phyloP scores from a whole-genome alignment of 2,797 vertebrate genomes.

The Liparis tanakae region DNA sequence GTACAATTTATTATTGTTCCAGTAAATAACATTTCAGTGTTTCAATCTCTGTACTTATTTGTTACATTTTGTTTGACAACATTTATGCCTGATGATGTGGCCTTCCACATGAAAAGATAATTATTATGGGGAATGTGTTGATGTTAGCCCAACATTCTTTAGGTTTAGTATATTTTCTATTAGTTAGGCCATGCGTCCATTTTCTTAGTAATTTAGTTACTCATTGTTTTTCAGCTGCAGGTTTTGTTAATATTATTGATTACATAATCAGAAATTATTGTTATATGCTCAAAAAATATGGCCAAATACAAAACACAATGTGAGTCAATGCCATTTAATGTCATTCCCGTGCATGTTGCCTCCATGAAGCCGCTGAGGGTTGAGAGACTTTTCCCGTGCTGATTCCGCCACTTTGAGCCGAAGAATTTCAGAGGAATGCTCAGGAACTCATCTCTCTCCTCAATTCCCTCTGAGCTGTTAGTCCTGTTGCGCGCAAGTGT shows the following conservation, averaged over 20 bases:
- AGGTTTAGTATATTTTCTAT: neutral
- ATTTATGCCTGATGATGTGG: too few relatives aligned
- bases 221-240: neutral
- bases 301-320: too few relatives aligned
- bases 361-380: conserved; percentile 41
- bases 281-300: neutral
- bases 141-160: neutral
- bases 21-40: too few relatives aligned
- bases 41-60: too few relatives aligned
- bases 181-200: neutral
- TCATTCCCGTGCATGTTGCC: conserved; percentile 39
- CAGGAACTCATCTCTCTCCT: conserved; percentile 52
- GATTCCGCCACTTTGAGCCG: conserved; percentile 56
- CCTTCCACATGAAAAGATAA: too few relatives aligned
- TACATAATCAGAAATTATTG: neutral
- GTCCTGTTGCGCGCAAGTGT: neutral
- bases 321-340: neutral
- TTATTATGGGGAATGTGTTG: too few relatives aligned
- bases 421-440: conserved; percentile 72
- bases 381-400: conserved; percentile 22
- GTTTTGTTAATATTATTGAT: neutral
- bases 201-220: neutral
- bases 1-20: too few relatives aligned
- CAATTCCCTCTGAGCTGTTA: conserved; percentile 4
- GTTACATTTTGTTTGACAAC: too few relatives aligned